Conservation (phyloP, 1,140 invertebrate species). For the Halictus rubicundus region DNA sequence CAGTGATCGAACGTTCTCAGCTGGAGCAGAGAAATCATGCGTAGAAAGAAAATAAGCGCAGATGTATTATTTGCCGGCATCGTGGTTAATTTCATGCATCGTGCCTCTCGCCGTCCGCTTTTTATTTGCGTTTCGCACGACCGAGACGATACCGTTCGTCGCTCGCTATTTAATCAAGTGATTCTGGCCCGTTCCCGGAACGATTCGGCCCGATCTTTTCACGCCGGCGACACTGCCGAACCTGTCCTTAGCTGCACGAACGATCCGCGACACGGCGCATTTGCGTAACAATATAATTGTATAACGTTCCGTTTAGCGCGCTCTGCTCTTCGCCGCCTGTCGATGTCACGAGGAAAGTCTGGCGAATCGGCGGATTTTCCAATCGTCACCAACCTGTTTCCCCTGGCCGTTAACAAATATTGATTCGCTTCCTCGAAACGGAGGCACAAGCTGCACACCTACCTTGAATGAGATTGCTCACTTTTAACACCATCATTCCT, state of each 20-base stretch:
- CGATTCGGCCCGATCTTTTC: background rate
- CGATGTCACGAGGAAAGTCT: constrained; percentile 50
- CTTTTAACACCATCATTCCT: too few species aligned
- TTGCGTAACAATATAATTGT: constrained; percentile 15
- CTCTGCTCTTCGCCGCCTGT: constrained; percentile 33
- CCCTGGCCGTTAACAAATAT: background rate
- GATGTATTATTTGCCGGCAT: background rate
- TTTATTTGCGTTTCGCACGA: constrained; percentile 16
- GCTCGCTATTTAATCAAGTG: constrained; percentile 48
- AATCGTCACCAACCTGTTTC: background rate
- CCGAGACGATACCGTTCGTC: constrained; percentile 20
- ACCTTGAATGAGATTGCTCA: too few species aligned
- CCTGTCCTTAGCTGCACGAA: background rate
- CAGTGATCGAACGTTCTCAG: too few species aligned
- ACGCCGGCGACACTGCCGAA: background rate
- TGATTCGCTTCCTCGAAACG: too few species aligned
- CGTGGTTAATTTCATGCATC: background rate
- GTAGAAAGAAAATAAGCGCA: background rate
- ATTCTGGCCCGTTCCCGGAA: constrained; percentile 28
- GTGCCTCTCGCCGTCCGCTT: background rate
- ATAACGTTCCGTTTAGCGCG: constrained; percentile 41
- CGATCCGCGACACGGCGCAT: background rate
- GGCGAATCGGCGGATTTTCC: constrained; percentile 1
- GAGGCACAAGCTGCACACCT: too few species aligned
- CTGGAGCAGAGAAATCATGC: too few species aligned